Evolutionary conservation across 2,888 invertebrate species (phyloP), one percentile per base, ranked within the genome.

Genomic region (Pachydiplax longipennis): DNA sequence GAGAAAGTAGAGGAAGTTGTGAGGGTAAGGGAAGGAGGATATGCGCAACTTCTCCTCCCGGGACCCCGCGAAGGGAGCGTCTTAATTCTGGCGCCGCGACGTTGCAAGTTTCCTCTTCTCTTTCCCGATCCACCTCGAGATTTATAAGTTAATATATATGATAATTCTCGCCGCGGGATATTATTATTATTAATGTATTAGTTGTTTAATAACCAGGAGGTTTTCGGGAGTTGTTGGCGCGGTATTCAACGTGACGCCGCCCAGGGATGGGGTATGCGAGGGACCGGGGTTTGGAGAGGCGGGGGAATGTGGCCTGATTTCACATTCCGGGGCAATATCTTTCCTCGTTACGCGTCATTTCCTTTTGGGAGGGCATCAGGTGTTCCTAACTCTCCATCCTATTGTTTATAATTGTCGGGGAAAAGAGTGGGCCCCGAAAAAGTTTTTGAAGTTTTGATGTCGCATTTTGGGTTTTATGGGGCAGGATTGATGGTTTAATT

Each of bases 141-240:
- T 87, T 87, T 87, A 87, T 87, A 65, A 87, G 87, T 87, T 87
- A 87, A 87, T 87, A 87, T 87, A 87, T 87, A 87, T 87, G 87
- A 87, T 87, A 87, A 87, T 87, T 87, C 87, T 87, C 87, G 87
- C 87, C 87, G 61, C 37, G 87, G 87, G 87, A 65, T 87, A 87
- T 61, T 87, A 87, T 87, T 87, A 87, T 87, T 87, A 87, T 87
- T 87, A 87, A 87, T 87, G 87, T 87, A 87, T 61, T 87, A 65
- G 65, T 87, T 87, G 87, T 65, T 87, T 87, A 87, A 87, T 87
- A 83, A 83, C 87, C 40, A 58, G 35, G 25, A 22, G 48, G 58
- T 22, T 44, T 61, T 87, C 65, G 87, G 61, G 53, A 15, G 61
- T 61, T 61, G 15, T 18, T 61, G 61, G 5, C 48, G 53, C 53